Evolutionary conservation across 2,888 invertebrate species (phyloP), one percentile per base, ranked within the genome.

Genomic region (Molorchus minor): DNA sequence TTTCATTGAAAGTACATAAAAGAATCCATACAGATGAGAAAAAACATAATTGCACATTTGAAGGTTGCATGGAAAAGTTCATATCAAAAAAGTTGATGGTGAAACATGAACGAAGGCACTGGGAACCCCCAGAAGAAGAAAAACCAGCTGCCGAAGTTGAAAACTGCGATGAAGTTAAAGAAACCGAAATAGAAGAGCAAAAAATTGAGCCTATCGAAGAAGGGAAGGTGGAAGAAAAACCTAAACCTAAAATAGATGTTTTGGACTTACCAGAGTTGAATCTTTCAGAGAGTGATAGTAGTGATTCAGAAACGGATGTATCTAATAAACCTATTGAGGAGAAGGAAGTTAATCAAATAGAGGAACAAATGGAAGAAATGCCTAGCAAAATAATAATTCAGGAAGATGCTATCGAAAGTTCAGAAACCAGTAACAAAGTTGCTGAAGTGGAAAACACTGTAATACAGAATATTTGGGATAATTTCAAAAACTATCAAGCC

Each of bases 1-100:
- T 92, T 36, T 88, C 88, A 38, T 81, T 94, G 46, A 92, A 91
- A 79, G 94, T 94, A 5, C 94, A 94, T 77, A 92, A 90, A 79
- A 84, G 94, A 62, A 81, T 92, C 68, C 94, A 95, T 75, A 80
- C 65, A 0, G 71, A 86, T 30, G 90, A 92, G 68, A 79, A 77
- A 61, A 91, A 92, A 0, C 90, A 93, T 78, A 77, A 82, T 7
- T 94, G 94, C 74, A 83, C 82, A 16, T 89, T 91, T 75, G 87
- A 87, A 70, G 82, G 82, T 30, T 95, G 94, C 75, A 81, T 84
- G 4, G 89, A 92, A 71, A 88, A 87, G 68, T 94, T 93, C 81
- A 88, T 95, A 47, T 94, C 94, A 0, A 88, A 88, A 67, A 93
- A 91, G 75, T 80, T 94, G 16, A 80, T 93, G 20, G 76, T 83